phyloP scores from a whole-genome alignment of 35 echinoderm and acorn worm species.

The Anneissia japonica region DNA sequence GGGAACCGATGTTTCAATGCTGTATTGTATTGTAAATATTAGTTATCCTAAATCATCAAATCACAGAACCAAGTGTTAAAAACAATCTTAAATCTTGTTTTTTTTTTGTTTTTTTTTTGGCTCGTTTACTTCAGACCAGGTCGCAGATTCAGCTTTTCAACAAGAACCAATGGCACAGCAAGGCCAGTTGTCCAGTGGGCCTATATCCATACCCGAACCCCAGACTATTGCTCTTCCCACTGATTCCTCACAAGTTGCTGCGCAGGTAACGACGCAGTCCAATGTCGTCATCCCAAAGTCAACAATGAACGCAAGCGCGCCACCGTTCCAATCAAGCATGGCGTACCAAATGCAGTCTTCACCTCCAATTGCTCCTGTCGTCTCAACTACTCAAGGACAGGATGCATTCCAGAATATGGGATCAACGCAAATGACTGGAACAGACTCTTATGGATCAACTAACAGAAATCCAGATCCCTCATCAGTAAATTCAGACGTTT shows the following conservation, averaged over 20 bases:
- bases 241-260: background rate
- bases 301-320: slow-evolving; percentile 85
- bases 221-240: background rate
- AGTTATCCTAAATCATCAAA: too few relatives aligned
- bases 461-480: background rate
- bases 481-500: background rate
- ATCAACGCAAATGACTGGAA: background rate
- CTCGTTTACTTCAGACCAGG: background rate
- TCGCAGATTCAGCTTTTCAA: background rate
- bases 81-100: background rate
- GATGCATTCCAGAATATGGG: background rate
- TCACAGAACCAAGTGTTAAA: too few relatives aligned
- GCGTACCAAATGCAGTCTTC: slow-evolving; percentile 54
- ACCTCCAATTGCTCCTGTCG: slow-evolving; percentile 14
- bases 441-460: background rate
- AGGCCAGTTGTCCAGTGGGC: background rate
- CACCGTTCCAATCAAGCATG: slow-evolving; percentile 73
- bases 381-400: background rate
- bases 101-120: too few relatives aligned
- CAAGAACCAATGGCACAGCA: background rate
- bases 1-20: too few relatives aligned
- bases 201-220: background rate
- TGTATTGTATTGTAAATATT: too few relatives aligned
- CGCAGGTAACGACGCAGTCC: background rate
- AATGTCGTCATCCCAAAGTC: slow-evolving; percentile 39